These are phyloP conservation scores for Luidia sarsii DNA, from an alignment of 53 echinoderm and acorn worm genomes.

Conservation along the genomic window DNA sequence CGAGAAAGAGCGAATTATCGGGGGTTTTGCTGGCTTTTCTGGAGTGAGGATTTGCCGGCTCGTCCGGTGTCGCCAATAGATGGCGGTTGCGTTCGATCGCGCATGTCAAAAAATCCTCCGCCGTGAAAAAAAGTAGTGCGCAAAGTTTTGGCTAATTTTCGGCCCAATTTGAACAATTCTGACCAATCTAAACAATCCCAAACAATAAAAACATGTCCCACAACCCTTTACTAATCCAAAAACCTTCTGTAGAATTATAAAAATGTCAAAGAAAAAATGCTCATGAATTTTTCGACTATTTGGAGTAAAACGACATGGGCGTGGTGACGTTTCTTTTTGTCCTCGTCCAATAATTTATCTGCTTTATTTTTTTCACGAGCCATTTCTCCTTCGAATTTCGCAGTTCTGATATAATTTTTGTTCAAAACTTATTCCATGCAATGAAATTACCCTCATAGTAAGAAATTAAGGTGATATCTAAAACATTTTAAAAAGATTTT, in stretches of 20 bases:
- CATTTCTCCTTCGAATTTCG: background rate
- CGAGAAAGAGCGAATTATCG: conserved; percentile 1
- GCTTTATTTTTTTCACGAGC: background rate
- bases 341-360: conserved; percentile 51
- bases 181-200: no score
- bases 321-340: conserved; percentile 64
- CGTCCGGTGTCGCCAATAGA: conserved; percentile 43
- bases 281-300: conserved; percentile 25
- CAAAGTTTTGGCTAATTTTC: no score
- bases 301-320: conserved; percentile 54
- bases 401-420: no score
- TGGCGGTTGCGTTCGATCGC: conserved; percentile 39
- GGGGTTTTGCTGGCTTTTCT: conserved; percentile 23
- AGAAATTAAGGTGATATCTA: no score
- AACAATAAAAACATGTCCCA: no score
- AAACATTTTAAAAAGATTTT: no score
- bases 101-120: conserved; percentile 9
- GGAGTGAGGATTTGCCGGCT: conserved; percentile 47
- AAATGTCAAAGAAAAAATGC: no score
- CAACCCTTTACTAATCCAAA: no score
- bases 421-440: no score
- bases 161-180: no score
- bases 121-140: conserved; percentile 39
- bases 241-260: no score
- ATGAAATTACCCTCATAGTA: no score